Conservation (phyloP, 1,140 invertebrate genomes). For the Cydia fagiglandana region DNA sequence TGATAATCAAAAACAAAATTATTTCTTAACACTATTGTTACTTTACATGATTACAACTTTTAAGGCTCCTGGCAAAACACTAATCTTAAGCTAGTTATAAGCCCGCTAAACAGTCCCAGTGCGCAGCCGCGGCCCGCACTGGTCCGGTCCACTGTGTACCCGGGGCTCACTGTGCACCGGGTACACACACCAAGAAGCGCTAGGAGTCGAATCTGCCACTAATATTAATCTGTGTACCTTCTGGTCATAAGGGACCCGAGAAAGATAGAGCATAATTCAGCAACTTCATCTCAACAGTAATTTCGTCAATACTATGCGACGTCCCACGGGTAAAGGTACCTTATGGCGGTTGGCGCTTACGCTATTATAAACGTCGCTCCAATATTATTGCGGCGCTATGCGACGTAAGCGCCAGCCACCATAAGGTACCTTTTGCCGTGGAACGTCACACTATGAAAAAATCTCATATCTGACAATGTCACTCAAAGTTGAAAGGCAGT, state of each 20-base stretch:
- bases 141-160: constrained; percentile 51
- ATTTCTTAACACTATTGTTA: neutral
- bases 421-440: no score
- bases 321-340: no score
- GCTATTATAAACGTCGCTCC: no score
- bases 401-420: no score
- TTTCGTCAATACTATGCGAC: no score
- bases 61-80: neutral
- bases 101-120: constrained; percentile 71
- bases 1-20: neutral
- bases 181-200: constrained; percentile 66
- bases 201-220: constrained; percentile 15
- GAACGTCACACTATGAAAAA: no score
- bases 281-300: no score
- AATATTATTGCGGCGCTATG: no score
- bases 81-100: constrained; percentile 57
- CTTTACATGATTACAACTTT: neutral
- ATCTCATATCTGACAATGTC: no score
- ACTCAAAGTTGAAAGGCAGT: no score
- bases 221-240: constrained; percentile 13
- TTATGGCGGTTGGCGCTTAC: no score
- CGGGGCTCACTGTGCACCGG: neutral
- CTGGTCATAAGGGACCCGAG: neutral
- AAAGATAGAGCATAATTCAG: no score
- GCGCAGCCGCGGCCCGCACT: constrained; percentile 69